Evolutionary conservation across 1,140 invertebrate species (phyloP).

Genomic region (Cyclargus thomasi): DNA sequence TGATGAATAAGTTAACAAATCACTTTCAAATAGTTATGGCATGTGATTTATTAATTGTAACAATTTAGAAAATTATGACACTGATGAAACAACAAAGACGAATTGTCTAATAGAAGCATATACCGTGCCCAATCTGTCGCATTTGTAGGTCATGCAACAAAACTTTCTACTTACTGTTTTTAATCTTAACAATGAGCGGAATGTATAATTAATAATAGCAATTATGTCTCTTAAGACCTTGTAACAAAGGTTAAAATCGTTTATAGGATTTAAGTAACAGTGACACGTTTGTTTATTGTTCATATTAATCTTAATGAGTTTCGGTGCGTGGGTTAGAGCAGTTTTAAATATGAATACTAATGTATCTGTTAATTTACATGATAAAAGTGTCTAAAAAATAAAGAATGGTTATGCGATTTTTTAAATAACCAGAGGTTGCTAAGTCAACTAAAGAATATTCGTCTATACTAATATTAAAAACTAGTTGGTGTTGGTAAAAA

Average conservation of each 20-base stretch:
- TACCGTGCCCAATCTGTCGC: conserved; percentile 4
- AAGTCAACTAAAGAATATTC: neutral
- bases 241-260: neutral
- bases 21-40: neutral
- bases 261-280: neutral
- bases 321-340: conserved; percentile 10
- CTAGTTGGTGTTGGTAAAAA: too few species aligned
- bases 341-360: conserved; percentile 11
- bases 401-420: neutral
- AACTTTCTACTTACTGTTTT: conserved; percentile 13
- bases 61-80: neutral
- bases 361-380: neutral
- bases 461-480: neutral
- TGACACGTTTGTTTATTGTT: conserved; percentile 7
- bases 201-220: neutral
- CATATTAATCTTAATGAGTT: conserved; percentile 13
- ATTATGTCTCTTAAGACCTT: neutral
- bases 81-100: neutral
- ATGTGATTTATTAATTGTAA: conserved; percentile 4
- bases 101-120: neutral
- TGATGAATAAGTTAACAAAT: neutral
- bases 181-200: conserved; percentile 8
- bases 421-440: neutral
- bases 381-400: neutral
- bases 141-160: conserved; percentile 10